These are phyloP conservation scores for Burhinus oedicnemus DNA, from an alignment of 2,113 vertebrate genomes.

Conservation along the genomic window DNA sequence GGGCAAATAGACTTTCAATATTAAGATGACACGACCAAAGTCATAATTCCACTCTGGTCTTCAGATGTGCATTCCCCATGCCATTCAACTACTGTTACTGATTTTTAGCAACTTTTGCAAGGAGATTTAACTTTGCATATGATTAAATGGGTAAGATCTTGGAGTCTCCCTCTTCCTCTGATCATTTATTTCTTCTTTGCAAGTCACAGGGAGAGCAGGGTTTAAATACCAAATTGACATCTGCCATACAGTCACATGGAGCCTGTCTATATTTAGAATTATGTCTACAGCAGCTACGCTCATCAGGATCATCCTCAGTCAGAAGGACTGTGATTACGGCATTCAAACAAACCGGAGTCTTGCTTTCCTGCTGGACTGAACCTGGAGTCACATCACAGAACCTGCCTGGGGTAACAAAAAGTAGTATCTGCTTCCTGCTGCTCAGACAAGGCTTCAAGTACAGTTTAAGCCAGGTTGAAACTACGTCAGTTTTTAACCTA, in stretches of 20 bases:
- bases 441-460: not conserved
- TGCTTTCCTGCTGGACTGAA: not conserved
- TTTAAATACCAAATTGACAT: conserved; percentile 33
- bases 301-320: not conserved
- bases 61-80: not conserved
- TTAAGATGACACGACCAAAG: not conserved
- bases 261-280: not conserved
- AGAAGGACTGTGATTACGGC: not conserved
- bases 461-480: not conserved
- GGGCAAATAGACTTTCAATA: not conserved
- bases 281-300: not conserved
- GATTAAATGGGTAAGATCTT: not conserved
- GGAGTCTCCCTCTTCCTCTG: not conserved
- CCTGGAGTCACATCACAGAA: not conserved
- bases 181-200: not conserved
- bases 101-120: not conserved
- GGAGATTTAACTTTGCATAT: not conserved
- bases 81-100: not conserved
- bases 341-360: not conserved
- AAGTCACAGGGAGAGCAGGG: not conserved
- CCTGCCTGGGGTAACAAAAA: not conserved
- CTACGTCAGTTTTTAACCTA: not conserved
- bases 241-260: not conserved
- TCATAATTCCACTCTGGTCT: not conserved
- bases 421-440: not conserved